Base-by-base conservation (phyloP, 2,113 vertebrate species). In the Apistogramma diplotaenia region DNA sequence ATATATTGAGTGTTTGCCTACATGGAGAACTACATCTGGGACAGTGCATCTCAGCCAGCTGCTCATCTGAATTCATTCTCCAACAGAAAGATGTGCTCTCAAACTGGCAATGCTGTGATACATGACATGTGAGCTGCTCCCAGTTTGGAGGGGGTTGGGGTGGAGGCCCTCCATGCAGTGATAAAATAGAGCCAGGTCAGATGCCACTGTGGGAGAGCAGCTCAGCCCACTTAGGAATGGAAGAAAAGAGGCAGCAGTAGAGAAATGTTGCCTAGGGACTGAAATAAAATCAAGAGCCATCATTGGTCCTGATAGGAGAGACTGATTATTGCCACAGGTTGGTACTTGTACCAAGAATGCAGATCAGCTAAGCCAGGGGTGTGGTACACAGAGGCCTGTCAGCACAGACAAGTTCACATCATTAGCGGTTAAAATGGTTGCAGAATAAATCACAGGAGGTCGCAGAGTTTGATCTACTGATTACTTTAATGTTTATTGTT, bases 261-360 rank as follows among this genome's bases (percentile, higher is more conserved):
- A 2, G 21, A 85, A 59, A 71, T 21, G 71, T 53, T 57, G 71
- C 79, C 84, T 27, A 35, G 77, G 82, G 79, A 43, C 72, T 81
- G 37, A 76, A 5, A 78, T 57, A 65, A 60, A 77, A 31, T 4
- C 9, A 33, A 53, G 25, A 46, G 29, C 35, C 57, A 4, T 55
- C 29, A 62, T 74, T 40, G 56, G 53, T 11, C n/a, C 55, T 29
- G 58, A 81, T n/a, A 9, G 18, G 25, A 78, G 9, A 55, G 27
- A 15, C 58, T 29, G 40, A 55, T 7, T 5, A n/a, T 31, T 15
- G 60, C 25, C 35, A 43, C 92, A 90, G 51, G 93, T 76, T 57
- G 23, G 23, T 55, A 78, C 93, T 31, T 81, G 94, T 81, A 75
- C 46, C 10, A 89, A 78, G 89, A 93, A 92, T 91, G 87, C 21